Conservation (phyloP, 1,140 invertebrate species). For the Drosophila ficusphila region DNA sequence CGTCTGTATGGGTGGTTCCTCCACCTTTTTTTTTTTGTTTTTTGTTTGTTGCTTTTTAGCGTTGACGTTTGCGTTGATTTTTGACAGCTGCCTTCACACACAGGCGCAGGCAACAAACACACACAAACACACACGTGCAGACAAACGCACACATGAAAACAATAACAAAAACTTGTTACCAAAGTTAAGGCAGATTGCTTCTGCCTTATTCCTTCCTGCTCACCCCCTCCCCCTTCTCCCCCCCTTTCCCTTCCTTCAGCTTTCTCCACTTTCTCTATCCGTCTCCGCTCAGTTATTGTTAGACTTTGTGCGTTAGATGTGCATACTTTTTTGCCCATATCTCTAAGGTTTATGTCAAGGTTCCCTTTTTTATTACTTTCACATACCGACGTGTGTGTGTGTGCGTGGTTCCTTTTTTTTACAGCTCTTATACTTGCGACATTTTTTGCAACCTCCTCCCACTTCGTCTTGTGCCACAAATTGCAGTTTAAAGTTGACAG, state of each 20-base stretch:
- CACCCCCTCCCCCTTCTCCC: background rate
- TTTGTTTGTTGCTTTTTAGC: slow-evolving; percentile 70
- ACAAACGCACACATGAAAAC: slow-evolving; percentile 43
- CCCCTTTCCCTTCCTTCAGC: too few relatives aligned
- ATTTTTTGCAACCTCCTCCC: slow-evolving; percentile 24
- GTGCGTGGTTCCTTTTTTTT: slow-evolving; percentile 40
- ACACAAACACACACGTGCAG: slow-evolving; percentile 14
- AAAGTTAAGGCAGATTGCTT: slow-evolving; percentile 77
- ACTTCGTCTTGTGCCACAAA: slow-evolving; percentile 43
- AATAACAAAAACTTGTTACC: slow-evolving; percentile 81
- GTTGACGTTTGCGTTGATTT: slow-evolving; percentile 81
- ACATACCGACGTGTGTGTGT: slow-evolving; percentile 29
- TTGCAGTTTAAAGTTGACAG: slow-evolving; percentile 78
- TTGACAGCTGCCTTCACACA: slow-evolving; percentile 78
- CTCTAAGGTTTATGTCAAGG: slow-evolving; percentile 81
- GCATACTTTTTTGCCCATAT: slow-evolving; percentile 73
- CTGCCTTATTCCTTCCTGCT: slow-evolving; percentile 26
- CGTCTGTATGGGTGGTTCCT: slow-evolving; percentile 19
- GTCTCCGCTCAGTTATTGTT: slow-evolving; percentile 62
- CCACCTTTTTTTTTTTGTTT: too few relatives aligned
- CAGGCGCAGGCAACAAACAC: slow-evolving; percentile 32
- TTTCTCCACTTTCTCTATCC: background rate
- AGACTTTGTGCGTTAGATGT: slow-evolving; percentile 73
- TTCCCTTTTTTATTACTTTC: slow-evolving; percentile 74
- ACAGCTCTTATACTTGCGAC: slow-evolving; percentile 58